Base-by-base conservation (phyloP, 1,140 invertebrate genomes). In the Cyphomyrmex costatus region DNA sequence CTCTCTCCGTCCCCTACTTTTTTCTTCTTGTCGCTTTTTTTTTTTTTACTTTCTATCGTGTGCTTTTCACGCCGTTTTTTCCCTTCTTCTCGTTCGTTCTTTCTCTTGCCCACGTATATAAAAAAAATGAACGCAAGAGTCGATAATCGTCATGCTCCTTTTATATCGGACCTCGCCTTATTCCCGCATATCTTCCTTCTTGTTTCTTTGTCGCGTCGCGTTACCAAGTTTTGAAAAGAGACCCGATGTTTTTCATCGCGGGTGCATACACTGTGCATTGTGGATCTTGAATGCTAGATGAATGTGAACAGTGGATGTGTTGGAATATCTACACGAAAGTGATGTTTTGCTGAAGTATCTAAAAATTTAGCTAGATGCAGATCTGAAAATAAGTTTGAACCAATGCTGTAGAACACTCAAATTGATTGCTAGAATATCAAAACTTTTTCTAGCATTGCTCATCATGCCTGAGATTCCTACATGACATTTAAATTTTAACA, bases 1-100 rank as follows among this genome's bases (percentile, higher is more conserved):
- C 51, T 49, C 16, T 27, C 68, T 42, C 42, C 76, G 14, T 1
- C 21, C 33, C 21, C 49, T 27, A 8, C 42, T 14, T 19, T 49
- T 70, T 14, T 21, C 58, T 12, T 51, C 53, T 19, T n/a, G 27
- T 19, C 63, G 27, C 21, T 24, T 60, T 80, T 42, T 42, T 60
- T 80, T 42, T 42, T 42, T 70, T 80, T 51, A 46, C 53, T 86
- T 80, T 86, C 70, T 82, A 53, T 89, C 78, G 85, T 68, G 46
- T 68, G 74, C 66, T 88, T 85, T 61, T 53, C 68, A 74, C 42
- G 65, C 82, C 88, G 24, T 63, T 88, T 60, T 56, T 70, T 85
- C 53, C 21, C 68, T 19, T 51, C n/a, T 56, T 51, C 53, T 70
- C 10, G 51, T 30, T 60, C 49, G 49, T 24, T 46, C 76, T 51